Conservation (phyloP, 1,140 invertebrate species). For the Listronotus bonariensis region DNA sequence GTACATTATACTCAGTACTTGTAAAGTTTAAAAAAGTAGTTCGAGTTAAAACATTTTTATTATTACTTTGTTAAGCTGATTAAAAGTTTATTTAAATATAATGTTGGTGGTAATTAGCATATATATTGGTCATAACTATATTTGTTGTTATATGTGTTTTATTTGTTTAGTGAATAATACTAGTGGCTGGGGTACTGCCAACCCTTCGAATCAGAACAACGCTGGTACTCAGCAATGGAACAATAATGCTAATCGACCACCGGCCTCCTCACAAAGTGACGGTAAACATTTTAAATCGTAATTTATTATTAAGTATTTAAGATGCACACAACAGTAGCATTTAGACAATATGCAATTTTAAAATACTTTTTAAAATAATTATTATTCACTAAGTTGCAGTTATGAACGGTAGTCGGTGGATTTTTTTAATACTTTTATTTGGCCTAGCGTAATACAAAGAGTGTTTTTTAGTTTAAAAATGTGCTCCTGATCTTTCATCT, state of each 20-base stretch:
- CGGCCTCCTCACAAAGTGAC: slow-evolving; percentile 58
- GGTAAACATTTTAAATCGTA: slow-evolving; percentile 32
- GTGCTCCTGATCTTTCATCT: too few relatives aligned
- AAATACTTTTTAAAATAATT: too few relatives aligned
- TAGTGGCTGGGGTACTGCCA: slow-evolving; percentile 61
- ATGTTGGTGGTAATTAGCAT: slow-evolving; percentile 19
- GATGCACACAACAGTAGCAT: too few relatives aligned
- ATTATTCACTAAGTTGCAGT: too few relatives aligned
- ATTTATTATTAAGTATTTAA: too few relatives aligned
- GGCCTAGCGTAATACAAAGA: too few relatives aligned
- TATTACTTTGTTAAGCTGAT: slow-evolving; percentile 7
- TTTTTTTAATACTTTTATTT: too few relatives aligned
- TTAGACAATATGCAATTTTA: too few relatives aligned
- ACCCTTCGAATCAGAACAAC: slow-evolving; percentile 57
- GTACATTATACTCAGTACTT: neutral
- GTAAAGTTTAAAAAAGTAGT: too few relatives aligned
- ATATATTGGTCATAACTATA: slow-evolving; percentile 10
- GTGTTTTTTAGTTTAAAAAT: too few relatives aligned
- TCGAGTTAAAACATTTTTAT: neutral
- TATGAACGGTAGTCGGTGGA: too few relatives aligned
- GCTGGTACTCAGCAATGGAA: slow-evolving; percentile 65
- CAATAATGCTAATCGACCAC: slow-evolving; percentile 63
- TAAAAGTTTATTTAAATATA: slow-evolving; percentile 14
- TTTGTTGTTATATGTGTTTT: slow-evolving; percentile 12
- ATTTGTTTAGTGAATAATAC: slow-evolving; percentile 59